Conservation (phyloP, 2,113 vertebrate species). For the Chinchilla lanigera region DNA sequence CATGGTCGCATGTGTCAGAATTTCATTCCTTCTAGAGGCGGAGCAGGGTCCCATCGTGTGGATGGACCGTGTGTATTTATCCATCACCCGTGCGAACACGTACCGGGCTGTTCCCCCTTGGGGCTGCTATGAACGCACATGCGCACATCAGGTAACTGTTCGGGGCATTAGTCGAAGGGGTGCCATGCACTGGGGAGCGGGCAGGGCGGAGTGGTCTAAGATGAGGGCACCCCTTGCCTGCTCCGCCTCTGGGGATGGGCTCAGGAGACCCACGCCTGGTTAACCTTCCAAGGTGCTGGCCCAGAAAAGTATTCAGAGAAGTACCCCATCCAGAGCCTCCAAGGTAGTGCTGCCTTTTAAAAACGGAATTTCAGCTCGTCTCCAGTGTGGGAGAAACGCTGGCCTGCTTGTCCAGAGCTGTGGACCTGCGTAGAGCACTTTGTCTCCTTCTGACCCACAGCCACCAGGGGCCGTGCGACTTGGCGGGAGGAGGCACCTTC, state of each 20-base stretch:
- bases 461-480: constrained; percentile 29
- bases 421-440: neutral
- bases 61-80: too few species aligned
- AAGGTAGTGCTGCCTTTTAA: neutral
- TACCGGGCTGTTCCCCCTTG: neutral
- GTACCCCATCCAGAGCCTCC: neutral
- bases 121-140: neutral
- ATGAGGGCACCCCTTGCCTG: too few species aligned
- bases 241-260: neutral
- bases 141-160: too few species aligned
- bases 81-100: neutral
- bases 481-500: constrained; percentile 51
- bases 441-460: neutral
- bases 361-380: neutral
- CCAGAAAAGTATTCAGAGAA: neutral
- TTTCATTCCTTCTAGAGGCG: too few species aligned
- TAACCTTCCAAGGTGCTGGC: neutral
- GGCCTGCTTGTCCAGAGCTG: neutral
- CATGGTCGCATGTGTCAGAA: neutral
- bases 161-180: neutral
- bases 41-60: neutral
- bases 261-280: neutral
- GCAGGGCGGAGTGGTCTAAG: neutral
- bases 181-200: accelerated
- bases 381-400: accelerated